Conservation (phyloP, 2,888 invertebrate species). For the Tachina fera region DNA sequence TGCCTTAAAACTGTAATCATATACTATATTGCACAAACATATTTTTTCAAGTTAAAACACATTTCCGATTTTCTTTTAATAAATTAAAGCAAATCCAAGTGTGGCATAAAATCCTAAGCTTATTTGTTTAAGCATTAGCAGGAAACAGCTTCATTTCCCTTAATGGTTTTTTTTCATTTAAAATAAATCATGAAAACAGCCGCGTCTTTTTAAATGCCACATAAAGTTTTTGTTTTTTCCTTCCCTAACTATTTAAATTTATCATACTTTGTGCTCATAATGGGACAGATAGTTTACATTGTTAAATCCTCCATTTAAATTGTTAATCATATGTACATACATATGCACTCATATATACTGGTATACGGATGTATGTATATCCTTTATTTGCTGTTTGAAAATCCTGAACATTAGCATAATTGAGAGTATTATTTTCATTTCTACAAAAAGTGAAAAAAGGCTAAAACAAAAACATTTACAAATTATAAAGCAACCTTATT, state of each 20-base stretch:
- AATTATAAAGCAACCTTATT: slow-evolving; percentile 43
- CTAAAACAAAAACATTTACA: slow-evolving; percentile 50
- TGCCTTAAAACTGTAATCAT: neutral
- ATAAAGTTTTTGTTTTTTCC: slow-evolving; percentile 27
- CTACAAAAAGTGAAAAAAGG: slow-evolving; percentile 26
- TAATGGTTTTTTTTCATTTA: neutral
- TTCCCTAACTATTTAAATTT: slow-evolving; percentile 54
- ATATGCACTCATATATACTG: neutral
- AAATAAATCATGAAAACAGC: slow-evolving; percentile 37
- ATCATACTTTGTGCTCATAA: slow-evolving; percentile 43
- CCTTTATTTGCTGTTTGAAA: slow-evolving; percentile 32
- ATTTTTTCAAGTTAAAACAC: neutral
- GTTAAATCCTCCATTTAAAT: slow-evolving; percentile 64
- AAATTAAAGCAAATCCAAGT: neutral
- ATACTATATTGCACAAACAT: neutral
- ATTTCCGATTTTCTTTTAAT: neutral
- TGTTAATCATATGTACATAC: slow-evolving; percentile 25
- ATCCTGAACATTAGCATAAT: slow-evolving; percentile 63
- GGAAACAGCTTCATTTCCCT: neutral
- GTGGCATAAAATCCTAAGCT: neutral
- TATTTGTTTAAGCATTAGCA: neutral
- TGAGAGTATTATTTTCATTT: slow-evolving; percentile 51
- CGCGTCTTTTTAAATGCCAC: slow-evolving; percentile 2
- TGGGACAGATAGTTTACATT: slow-evolving; percentile 56
- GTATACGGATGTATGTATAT: slow-evolving; percentile 8